Evolutionary conservation across 2,888 invertebrate species (phyloP).

Genomic region (Melipona bicolor): DNA sequence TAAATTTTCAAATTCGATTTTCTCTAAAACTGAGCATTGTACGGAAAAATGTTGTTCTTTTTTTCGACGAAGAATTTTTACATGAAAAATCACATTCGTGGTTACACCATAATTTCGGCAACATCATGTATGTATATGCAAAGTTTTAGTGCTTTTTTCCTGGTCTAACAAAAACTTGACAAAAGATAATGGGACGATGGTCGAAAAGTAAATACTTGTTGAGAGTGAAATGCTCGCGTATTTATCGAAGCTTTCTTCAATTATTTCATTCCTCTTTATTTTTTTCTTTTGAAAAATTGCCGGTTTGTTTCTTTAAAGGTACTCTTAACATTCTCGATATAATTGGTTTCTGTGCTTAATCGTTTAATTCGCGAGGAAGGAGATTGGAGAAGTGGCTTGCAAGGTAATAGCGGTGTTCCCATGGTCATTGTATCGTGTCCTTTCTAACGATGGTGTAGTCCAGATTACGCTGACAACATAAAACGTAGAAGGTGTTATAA

Average conservation of each 20-base stretch:
- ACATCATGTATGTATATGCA: no score
- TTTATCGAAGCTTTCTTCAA: not conserved
- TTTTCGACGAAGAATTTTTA: no score
- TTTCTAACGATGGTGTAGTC: slow-evolving; percentile 9
- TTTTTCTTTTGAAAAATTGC: not conserved
- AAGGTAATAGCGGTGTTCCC: not conserved
- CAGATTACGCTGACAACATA: slow-evolving; percentile 41
- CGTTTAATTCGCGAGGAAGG: not conserved
- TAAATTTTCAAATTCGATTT: no score
- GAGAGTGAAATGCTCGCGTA: not conserved
- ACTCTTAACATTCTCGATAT: not conserved
- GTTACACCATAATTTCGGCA: no score
- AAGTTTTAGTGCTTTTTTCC: slow-evolving; percentile 9
- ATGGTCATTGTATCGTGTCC: slow-evolving; percentile 3
- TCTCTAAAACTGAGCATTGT: no score
- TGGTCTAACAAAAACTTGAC: slow-evolving; percentile 7
- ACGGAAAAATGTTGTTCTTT: no score
- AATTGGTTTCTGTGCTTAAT: slow-evolving; percentile 9
- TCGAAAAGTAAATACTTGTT: not conserved
- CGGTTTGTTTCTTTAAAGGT: not conserved
- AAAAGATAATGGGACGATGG: not conserved
- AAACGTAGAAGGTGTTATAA: slow-evolving; percentile 50
- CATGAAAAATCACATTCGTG: no score
- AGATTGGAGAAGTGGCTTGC: not conserved
- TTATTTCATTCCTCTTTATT: not conserved